A percentile compares a stretch with the other conserved stretches of the same genome.
These are phyloP conservation scores for Dolichopus griseipennis DNA, from an alignment of 2,888 invertebrate genomes.

Conservation along the genomic window DNA sequence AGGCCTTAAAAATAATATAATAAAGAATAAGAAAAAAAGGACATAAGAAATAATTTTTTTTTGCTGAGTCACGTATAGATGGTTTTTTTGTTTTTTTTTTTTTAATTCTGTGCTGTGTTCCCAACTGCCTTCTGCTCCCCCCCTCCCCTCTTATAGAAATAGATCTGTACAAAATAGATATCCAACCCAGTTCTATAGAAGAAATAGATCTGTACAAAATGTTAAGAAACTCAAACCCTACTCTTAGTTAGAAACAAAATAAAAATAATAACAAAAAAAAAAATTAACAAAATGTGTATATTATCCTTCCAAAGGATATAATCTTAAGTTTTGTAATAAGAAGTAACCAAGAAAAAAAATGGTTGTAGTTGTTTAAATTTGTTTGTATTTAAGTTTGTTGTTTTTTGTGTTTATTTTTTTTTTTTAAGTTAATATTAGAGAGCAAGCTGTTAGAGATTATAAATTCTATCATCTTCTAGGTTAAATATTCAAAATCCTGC, in stretches of 20 bases:
- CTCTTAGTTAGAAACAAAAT: too few species aligned
- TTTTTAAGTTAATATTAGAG: not conserved
- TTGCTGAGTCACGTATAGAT: not conserved
- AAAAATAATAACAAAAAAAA: not conserved
- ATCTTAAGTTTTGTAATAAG: not conserved
- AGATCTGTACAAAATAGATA: too few species aligned
- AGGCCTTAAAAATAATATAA: too few species aligned
- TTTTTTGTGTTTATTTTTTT: too few species aligned
- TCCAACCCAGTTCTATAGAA: too few species aligned
- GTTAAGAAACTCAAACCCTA: too few species aligned
- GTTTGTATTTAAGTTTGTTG: too few species aligned
- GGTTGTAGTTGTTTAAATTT: not conserved
- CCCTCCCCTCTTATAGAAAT: too few species aligned
- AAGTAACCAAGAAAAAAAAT: not conserved
- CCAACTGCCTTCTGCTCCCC: too few species aligned
- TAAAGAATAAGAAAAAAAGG: not conserved
- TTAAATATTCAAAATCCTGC: not conserved
- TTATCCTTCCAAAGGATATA: not conserved
- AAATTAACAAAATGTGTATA: not conserved
- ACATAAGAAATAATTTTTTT: not conserved
- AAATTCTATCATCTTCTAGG: not conserved
- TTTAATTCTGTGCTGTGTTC: too few species aligned
- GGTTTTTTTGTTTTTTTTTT: not conserved
- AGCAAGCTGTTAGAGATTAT: not conserved
- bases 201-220: too few species aligned